Evolutionary conservation across 2,113 vertebrate genomes (phyloP).

Genomic region (Gnathonemus longibarbis): DNA sequence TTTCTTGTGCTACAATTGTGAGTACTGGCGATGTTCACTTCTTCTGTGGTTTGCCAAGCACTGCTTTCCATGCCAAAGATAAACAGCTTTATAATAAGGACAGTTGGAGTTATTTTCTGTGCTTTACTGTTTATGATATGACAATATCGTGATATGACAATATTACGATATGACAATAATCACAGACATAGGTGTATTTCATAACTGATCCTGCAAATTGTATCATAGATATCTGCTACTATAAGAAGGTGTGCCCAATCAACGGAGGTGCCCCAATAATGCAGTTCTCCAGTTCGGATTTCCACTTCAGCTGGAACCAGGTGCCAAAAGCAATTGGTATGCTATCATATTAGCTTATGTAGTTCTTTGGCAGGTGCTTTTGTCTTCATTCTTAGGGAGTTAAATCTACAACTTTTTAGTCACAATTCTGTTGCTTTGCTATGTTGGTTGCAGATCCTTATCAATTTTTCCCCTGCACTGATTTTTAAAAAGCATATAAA

Average conservation of each 20-base stretch:
- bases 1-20: slow-evolving; percentile 94
- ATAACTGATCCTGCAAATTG: neutral
- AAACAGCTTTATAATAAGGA: neutral
- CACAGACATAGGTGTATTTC: neutral
- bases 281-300: slow-evolving; percentile 87
- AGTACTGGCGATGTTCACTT: slow-evolving; percentile 49
- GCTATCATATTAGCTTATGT: slow-evolving; percentile 42
- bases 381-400: neutral
- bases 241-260: slow-evolving; percentile 91
- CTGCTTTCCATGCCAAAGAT: neutral
- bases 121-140: neutral
- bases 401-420: neutral
- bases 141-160: neutral
- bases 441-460: neutral
- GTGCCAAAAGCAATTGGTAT: slow-evolving; percentile 91
- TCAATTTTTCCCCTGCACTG: neutral
- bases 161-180: neutral
- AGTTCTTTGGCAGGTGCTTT: neutral
- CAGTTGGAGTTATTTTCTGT: neutral
- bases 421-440: neutral
- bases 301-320: slow-evolving; percentile 98
- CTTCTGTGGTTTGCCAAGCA: neutral
- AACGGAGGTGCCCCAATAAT: slow-evolving; percentile 85
- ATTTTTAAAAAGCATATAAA: neutral
- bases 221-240: slow-evolving; percentile 80